Percentiles rank a stretch among this genome's conserved stretches.
Evolutionary conservation across 2,797 vertebrate genomes (phyloP).

Genomic region (Pseudochromis fuscus): DNA sequence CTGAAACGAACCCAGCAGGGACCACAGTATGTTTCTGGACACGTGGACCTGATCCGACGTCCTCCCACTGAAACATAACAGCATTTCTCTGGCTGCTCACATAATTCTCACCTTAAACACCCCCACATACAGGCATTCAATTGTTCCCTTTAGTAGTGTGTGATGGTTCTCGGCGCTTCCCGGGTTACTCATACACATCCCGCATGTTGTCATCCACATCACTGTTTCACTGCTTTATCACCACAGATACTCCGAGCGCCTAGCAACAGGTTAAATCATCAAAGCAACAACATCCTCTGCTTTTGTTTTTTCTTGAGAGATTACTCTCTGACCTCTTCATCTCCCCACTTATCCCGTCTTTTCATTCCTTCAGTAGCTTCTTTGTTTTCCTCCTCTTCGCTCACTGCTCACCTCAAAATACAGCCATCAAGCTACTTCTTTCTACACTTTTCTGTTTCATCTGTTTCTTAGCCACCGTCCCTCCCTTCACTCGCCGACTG

Average conservation of each 20-base stretch:
- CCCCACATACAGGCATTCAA: conserved; percentile 16
- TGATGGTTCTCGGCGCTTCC: conserved; percentile 12
- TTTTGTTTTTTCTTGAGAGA: background rate
- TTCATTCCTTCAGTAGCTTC: conserved; percentile 32
- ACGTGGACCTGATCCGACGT: conserved; percentile 3
- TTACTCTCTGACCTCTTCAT: conserved; percentile 7
- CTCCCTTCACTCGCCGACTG: conserved; percentile 31
- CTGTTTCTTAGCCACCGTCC: conserved; percentile 16
- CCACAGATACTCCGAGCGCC: conserved; percentile 28
- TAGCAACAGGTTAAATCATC: conserved; percentile 64
- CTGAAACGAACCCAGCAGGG: background rate
- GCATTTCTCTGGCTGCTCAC: background rate
- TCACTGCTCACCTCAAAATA: conserved; percentile 41
- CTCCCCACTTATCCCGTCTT: conserved; percentile 22
- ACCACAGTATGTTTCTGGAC: conserved; percentile 3
- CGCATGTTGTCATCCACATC: conserved; percentile 33
- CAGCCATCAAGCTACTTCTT: conserved; percentile 27
- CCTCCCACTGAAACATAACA: background rate
- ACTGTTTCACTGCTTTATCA: conserved; percentile 30
- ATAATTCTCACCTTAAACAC: conserved; percentile 37
- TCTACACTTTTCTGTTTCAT: conserved; percentile 16
- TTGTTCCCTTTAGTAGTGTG: conserved; percentile 6
- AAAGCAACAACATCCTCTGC: conserved; percentile 26
- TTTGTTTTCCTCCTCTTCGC: conserved; percentile 40
- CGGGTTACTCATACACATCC: conserved; percentile 34